Evolutionary conservation across 2,888 invertebrate species (phyloP).

Genomic region (Drosophila eohydei): DNA sequence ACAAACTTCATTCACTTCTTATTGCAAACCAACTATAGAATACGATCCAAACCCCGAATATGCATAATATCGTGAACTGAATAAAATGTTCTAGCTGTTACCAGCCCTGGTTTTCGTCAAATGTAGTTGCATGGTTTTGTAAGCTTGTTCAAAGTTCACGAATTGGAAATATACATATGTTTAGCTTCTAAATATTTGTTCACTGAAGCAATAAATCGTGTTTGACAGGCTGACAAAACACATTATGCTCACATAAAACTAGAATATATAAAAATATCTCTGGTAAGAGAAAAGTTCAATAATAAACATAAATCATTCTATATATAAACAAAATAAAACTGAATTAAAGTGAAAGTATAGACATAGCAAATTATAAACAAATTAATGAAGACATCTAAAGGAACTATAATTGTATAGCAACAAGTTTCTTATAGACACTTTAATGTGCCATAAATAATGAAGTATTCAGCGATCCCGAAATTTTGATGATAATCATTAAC

Average conservation of each 20-base stretch:
- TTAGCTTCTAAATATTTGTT: too few relatives aligned
- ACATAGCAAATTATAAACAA: neutral
- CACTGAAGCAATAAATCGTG: neutral
- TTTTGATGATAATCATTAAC: constrained; percentile 40
- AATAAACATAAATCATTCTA: neutral
- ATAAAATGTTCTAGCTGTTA: neutral
- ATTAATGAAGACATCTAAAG: neutral
- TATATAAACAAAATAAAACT: neutral
- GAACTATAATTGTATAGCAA: neutral
- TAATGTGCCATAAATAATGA: constrained; percentile 49
- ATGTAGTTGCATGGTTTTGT: too few relatives aligned
- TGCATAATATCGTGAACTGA: neutral
- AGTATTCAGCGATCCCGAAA: constrained; percentile 21
- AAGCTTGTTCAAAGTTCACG: neutral
- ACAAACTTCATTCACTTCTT: neutral
- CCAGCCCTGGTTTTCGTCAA: neutral
- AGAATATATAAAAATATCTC: neutral
- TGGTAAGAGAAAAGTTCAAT: neutral
- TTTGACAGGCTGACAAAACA: constrained; percentile 1
- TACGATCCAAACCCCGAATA: too few relatives aligned
- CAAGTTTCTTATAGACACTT: constrained; percentile 15
- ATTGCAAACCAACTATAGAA: too few relatives aligned
- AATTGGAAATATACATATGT: neutral
- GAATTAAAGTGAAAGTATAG: neutral
- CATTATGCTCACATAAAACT: neutral